phyloP scores from a whole-genome alignment of 2,888 invertebrate genomes.

The Yponomeuta sedellus region DNA sequence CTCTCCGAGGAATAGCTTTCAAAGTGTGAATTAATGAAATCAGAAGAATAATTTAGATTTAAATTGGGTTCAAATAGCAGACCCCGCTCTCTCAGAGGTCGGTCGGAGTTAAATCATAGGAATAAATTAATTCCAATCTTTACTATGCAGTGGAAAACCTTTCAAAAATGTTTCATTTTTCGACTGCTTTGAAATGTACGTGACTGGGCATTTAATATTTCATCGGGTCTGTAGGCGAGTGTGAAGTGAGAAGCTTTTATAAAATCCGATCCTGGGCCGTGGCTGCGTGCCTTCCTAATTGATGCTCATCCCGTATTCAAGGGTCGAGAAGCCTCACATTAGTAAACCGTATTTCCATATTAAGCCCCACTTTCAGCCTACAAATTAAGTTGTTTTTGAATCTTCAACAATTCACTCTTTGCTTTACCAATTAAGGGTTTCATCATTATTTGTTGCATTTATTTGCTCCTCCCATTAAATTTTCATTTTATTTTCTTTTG shows the following conservation, averaged over 20 bases:
- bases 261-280: conserved; percentile 18
- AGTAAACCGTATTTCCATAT: conserved; percentile 47
- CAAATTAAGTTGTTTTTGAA: conserved; percentile 16
- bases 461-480: too few relatives aligned
- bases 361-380: conserved; percentile 26
- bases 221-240: not conserved
- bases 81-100: conserved; percentile 30
- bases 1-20: conserved; percentile 24
- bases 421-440: too few relatives aligned
- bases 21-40: conserved; percentile 42
- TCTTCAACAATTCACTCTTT: not conserved
- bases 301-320: conserved; percentile 59
- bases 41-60: conserved; percentile 39
- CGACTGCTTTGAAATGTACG: not conserved
- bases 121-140: conserved; percentile 31
- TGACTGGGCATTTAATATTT: conserved; percentile 13
- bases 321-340: conserved; percentile 50
- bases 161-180: not conserved
- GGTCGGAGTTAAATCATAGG: conserved; percentile 26
- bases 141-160: conserved; percentile 1
- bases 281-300: conserved; percentile 50
- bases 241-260: conserved; percentile 9
- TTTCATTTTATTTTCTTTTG: too few relatives aligned
- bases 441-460: too few relatives aligned
- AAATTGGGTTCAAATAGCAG: conserved; percentile 35